Conservation (phyloP, 2,888 invertebrate species). For the Pristionchus japonicus region DNA sequence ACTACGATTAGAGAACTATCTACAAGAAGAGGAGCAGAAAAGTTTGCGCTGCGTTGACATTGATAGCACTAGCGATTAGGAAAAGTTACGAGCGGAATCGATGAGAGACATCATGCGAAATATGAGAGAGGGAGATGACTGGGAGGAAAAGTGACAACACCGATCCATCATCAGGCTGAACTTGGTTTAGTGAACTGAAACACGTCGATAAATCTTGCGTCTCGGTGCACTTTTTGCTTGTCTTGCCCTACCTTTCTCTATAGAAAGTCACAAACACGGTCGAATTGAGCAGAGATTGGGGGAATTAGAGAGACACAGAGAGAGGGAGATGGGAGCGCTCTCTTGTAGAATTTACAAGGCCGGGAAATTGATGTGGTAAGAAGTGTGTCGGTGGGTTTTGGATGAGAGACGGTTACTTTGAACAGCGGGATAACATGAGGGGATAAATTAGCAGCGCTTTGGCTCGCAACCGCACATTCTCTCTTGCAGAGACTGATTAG, state of each 20-base stretch:
- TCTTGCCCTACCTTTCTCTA: too few relatives aligned
- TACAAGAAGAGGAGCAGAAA: background rate
- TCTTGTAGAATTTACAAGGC: constrained; percentile 30
- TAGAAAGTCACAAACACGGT: constrained; percentile 10
- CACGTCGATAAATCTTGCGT: background rate
- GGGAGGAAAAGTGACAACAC: background rate
- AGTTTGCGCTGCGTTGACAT: constrained; percentile 10
- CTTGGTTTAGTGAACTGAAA: background rate
- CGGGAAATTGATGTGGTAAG: constrained; percentile 7
- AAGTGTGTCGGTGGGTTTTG: background rate
- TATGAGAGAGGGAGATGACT: background rate
- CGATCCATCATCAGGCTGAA: background rate
- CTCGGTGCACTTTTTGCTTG: background rate
- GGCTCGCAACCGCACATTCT: background rate
- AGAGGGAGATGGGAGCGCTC: background rate
- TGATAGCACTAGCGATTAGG: constrained; percentile 24
- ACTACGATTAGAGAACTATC: background rate
- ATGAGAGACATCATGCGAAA: background rate
- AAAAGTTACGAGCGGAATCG: background rate
- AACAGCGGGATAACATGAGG: background rate
- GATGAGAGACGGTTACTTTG: background rate
- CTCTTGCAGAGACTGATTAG: too few relatives aligned
- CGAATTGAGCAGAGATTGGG: background rate
- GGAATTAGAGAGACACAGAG: background rate
- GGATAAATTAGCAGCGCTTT: background rate